phyloP scores from a whole-genome alignment of 2,113 vertebrate species.

The Chlorodrepanis virens region DNA sequence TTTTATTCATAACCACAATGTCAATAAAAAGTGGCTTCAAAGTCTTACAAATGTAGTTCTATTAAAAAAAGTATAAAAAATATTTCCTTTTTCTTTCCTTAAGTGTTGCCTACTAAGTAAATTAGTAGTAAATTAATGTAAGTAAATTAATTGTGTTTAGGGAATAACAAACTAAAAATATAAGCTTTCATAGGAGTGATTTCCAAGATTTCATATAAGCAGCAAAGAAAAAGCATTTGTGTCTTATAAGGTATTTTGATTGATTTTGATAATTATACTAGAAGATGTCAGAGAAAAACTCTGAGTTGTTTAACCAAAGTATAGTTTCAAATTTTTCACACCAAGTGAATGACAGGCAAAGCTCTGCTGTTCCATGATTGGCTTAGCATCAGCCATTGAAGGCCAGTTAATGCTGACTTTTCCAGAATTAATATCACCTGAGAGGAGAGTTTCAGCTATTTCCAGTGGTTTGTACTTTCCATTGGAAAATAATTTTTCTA shows the following conservation, averaged over 20 bases:
- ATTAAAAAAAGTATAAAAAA: not conserved
- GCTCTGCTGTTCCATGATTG: not conserved
- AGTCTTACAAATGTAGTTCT: not conserved
- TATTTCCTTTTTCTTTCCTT: not conserved
- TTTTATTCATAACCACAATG: not conserved
- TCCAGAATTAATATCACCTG: not conserved
- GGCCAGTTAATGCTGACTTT: not conserved
- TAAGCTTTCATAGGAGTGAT: not conserved
- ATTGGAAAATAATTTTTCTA: not conserved
- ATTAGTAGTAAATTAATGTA: not conserved
- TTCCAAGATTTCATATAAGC: not conserved
- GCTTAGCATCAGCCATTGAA: not conserved
- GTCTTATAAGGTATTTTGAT: not conserved
- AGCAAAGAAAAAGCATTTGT: not conserved
- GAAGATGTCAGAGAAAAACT: not conserved
- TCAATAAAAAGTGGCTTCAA: not conserved
- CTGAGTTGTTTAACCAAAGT: not conserved
- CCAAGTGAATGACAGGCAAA: not conserved
- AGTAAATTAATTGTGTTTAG: not conserved
- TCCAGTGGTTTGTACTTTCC: not conserved
- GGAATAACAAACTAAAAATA: not conserved
- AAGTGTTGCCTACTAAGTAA: not conserved
- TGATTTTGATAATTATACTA: not conserved
- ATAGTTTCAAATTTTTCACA: not conserved
- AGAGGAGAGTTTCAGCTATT: not conserved